A percentile compares a stretch with the other conserved stretches of the same genome.
Conservation (phyloP, 2,888 invertebrate species). For the Megastigmus dorsalis region DNA sequence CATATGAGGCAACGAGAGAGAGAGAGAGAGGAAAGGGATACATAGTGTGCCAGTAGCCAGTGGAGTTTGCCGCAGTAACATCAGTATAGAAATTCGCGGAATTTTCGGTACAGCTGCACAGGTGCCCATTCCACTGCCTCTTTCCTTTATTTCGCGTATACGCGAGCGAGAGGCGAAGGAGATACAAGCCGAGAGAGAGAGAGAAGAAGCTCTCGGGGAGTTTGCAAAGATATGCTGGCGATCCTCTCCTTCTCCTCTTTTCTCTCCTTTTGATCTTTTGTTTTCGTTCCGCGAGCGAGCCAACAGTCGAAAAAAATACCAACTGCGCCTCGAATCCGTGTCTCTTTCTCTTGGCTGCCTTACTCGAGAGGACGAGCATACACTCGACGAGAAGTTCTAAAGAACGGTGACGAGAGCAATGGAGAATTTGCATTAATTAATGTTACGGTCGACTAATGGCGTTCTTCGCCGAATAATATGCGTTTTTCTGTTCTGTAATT, state of each 20-base stretch:
- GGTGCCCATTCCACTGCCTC: slow-evolving; percentile 11
- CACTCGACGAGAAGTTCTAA: too few species aligned
- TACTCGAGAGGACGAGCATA: too few species aligned
- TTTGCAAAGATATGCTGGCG: too few species aligned
- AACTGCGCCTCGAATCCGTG: slow-evolving; percentile 1
- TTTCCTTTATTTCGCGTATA: slow-evolving; percentile 3
- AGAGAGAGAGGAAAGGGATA: too few species aligned
- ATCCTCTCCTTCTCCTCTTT: not conserved
- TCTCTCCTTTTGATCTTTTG: slow-evolving; percentile 18
- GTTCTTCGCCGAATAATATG: too few species aligned
- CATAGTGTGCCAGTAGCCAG: too few species aligned
- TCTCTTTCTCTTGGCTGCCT: not conserved
- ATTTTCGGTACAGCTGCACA: slow-evolving; percentile 32
- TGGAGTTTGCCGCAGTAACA: too few species aligned
- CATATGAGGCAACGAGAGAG: too few species aligned
- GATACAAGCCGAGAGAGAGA: not conserved
- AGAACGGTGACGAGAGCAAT: too few species aligned
- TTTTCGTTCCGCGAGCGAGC: slow-evolving; percentile 15
- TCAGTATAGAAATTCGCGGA: slow-evolving; percentile 34
- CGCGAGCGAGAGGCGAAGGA: not conserved
- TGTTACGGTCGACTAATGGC: too few species aligned
- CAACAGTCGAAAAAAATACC: slow-evolving; percentile 19
- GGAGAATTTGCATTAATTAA: too few species aligned
- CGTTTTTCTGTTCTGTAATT: too few species aligned
- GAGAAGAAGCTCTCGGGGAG: not conserved